These are phyloP conservation scores for Reinhardtius hippoglossoides DNA, from an alignment of 2,113 vertebrate species.

Conservation along the genomic window DNA sequence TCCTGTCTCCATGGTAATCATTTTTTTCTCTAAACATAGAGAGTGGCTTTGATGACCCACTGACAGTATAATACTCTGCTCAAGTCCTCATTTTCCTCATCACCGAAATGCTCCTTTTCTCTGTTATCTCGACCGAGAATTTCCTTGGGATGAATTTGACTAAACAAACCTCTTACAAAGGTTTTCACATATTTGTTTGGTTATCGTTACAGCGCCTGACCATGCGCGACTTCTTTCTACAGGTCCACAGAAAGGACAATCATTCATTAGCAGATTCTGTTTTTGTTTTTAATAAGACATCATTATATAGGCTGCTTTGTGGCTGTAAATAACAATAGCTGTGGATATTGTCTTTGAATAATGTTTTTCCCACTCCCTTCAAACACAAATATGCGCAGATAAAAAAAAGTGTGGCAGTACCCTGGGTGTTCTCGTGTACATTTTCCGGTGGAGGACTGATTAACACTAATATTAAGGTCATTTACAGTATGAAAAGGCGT, in stretches of 20 bases:
- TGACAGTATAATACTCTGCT: slow-evolving; percentile 25
- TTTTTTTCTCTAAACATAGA: slow-evolving; percentile 36
- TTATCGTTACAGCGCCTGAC: neutral
- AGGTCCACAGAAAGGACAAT: neutral
- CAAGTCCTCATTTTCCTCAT: slow-evolving; percentile 15
- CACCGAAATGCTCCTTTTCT: neutral
- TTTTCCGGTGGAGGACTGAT: slow-evolving; percentile 49
- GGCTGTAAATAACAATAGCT: slow-evolving; percentile 21
- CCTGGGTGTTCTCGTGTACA: slow-evolving; percentile 31
- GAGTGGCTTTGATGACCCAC: slow-evolving; percentile 42
- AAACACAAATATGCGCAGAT: slow-evolving; percentile 12
- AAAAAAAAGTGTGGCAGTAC: slow-evolving; percentile 11
- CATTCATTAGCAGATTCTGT: slow-evolving; percentile 6
- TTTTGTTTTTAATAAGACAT: slow-evolving; percentile 9
- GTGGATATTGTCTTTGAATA: slow-evolving; percentile 30
- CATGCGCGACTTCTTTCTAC: neutral
- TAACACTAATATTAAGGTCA: slow-evolving; percentile 47
- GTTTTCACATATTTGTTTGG: neutral
- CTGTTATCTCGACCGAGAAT: neutral
- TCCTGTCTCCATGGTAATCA: slow-evolving; percentile 67
- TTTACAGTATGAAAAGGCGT: slow-evolving; percentile 53
- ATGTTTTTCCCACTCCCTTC: slow-evolving; percentile 14
- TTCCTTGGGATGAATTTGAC: slow-evolving; percentile 5
- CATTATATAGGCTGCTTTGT: slow-evolving; percentile 17
- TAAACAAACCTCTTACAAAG: neutral